Evolutionary conservation across 2,113 vertebrate genomes (phyloP).

Genomic region (Formicarius rufipectus): DNA sequence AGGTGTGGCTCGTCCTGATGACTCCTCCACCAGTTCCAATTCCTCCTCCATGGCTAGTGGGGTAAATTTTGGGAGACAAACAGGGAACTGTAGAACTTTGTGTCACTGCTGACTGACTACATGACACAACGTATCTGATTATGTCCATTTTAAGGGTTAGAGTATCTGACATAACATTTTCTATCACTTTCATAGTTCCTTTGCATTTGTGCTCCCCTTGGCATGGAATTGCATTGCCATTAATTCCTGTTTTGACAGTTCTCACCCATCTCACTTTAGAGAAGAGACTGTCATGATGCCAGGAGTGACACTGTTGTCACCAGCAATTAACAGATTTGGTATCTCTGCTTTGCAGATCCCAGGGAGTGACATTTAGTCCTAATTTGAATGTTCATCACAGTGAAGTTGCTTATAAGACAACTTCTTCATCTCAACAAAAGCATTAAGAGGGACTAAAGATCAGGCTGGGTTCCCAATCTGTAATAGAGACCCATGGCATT

Average conservation of each 20-base stretch:
- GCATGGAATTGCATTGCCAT: background rate
- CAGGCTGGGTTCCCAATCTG: background rate
- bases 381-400: background rate
- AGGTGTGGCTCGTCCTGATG: conserved; percentile 48
- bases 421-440: background rate
- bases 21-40: conserved; percentile 14
- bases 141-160: rapidly evolving
- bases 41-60: conserved; percentile 26
- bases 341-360: background rate
- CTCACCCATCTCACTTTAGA: background rate
- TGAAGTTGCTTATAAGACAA: background rate
- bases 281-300: background rate
- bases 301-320: background rate
- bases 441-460: background rate
- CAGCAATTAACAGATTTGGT: background rate
- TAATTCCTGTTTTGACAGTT: background rate
- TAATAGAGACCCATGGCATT: background rate
- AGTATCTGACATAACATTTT: background rate
- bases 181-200: background rate
- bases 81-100: background rate
- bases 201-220: background rate
- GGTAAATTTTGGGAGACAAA: background rate
- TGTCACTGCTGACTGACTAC: background rate
- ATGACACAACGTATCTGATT: background rate
- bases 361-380: background rate